Conservation (phyloP, 2,113 vertebrate species). For the Pitta sordida region DNA sequence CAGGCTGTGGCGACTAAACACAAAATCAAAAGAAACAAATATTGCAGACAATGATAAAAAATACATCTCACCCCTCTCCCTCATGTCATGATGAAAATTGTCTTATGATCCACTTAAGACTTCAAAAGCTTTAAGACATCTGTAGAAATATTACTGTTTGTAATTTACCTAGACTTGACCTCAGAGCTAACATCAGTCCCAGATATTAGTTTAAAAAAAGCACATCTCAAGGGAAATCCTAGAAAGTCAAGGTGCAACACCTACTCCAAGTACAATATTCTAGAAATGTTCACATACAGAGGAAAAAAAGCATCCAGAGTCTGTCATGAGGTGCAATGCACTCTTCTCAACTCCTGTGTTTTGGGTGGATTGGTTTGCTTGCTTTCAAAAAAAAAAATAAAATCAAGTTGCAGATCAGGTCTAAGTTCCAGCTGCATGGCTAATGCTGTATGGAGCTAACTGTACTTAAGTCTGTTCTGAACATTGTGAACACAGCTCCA, state of each 20-base stretch:
- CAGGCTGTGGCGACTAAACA: not conserved
- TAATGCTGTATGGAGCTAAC: not conserved
- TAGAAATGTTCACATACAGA: not conserved
- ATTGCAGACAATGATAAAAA: not conserved
- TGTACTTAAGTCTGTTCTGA: not conserved
- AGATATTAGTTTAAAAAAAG: not conserved
- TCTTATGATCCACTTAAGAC: not conserved
- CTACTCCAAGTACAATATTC: not conserved
- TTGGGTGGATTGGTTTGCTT: not conserved
- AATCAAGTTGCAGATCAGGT: not conserved
- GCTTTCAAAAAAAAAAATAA: too few species aligned
- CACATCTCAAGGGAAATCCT: not conserved
- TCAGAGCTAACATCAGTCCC: not conserved
- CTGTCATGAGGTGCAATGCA: not conserved
- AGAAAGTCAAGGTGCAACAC: not conserved
- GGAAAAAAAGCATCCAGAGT: not conserved
- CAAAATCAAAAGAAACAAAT: not conserved
- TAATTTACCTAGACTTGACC: not conserved
- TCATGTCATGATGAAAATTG: not conserved
- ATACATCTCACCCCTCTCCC: not conserved
- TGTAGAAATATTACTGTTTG: too few species aligned
- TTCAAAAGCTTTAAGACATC: not conserved
- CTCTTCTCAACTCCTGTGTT: not conserved
- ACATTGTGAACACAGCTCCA: not conserved
- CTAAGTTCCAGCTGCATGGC: not conserved